Evolutionary conservation across 2,113 vertebrate species (phyloP).

Genomic region (Channa maculata): DNA sequence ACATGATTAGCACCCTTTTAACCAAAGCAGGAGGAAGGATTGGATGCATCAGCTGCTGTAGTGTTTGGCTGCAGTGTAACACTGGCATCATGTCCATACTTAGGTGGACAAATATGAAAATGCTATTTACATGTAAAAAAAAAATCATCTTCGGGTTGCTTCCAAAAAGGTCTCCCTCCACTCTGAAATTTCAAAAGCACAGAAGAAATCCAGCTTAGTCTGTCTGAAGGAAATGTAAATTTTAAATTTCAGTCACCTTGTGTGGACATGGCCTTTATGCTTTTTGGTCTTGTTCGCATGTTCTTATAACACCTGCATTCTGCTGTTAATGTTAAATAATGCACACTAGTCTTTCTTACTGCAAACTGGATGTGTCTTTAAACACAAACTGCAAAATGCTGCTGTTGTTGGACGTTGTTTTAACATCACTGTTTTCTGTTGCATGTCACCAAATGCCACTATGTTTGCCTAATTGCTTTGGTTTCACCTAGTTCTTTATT

Average conservation of each 20-base stretch:
- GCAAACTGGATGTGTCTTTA: background rate
- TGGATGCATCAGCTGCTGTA: background rate
- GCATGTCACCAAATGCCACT: constrained; percentile 66
- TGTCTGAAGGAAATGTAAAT: background rate
- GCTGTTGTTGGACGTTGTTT: constrained; percentile 57
- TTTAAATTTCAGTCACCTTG: background rate
- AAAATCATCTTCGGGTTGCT: background rate
- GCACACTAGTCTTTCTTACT: background rate
- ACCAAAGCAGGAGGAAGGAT: background rate
- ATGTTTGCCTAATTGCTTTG: constrained; percentile 70
- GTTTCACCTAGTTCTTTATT: constrained; percentile 80
- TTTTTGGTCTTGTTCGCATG: constrained; percentile 21
- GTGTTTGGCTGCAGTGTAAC: constrained; percentile 1
- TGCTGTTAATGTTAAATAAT: constrained; percentile 28
- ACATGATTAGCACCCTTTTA: background rate
- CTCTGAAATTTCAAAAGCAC: background rate
- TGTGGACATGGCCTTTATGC: constrained; percentile 24
- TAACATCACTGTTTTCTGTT: constrained; percentile 65
- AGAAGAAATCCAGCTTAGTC: background rate
- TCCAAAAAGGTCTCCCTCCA: background rate
- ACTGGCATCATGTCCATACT: constrained; percentile 17
- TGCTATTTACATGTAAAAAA: background rate
- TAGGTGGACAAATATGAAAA: background rate
- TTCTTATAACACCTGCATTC: constrained; percentile 29
- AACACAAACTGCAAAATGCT: constrained; percentile 24